These are phyloP conservation scores for Neotragus moschatus DNA, from an alignment of 2,113 vertebrate species.

Conservation along the genomic window DNA sequence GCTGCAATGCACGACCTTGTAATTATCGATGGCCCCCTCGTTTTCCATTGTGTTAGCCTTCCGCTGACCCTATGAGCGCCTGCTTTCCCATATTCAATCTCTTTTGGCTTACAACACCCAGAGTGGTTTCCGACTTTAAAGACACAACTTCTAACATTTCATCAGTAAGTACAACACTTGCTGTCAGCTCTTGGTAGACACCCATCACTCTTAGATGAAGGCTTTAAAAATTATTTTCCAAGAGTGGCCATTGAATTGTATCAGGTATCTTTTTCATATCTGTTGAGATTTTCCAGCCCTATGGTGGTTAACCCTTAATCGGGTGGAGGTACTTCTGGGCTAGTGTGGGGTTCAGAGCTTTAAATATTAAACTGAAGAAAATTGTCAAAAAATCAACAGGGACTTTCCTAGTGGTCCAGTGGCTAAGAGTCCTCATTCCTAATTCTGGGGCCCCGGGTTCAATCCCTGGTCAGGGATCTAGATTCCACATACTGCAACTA, in stretches of 20 bases:
- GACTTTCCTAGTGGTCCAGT: background rate
- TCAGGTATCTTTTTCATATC: background rate
- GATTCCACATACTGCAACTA: background rate
- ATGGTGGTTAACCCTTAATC: background rate
- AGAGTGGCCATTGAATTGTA: background rate
- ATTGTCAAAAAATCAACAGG: background rate
- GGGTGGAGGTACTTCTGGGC: background rate
- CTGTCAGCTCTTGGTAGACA: background rate
- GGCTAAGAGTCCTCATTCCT: background rate
- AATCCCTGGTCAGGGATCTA: background rate
- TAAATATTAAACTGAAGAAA: background rate
- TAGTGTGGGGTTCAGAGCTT: background rate
- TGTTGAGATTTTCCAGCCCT: background rate
- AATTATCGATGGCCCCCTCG: background rate
- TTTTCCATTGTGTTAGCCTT: background rate
- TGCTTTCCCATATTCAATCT: background rate
- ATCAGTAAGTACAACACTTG: background rate
- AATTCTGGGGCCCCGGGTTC: background rate
- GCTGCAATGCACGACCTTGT: too few species aligned
- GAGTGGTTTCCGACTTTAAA: background rate
- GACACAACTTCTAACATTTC: background rate
- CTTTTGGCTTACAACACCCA: background rate
- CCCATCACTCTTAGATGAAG: background rate
- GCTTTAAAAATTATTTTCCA: background rate
- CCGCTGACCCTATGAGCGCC: accelerated